Percentiles rank a stretch among this genome's conserved stretches.
These are phyloP conservation scores for Aphelinus atriplicis DNA, from an alignment of 1,140 invertebrate genomes.

Conservation along the genomic window DNA sequence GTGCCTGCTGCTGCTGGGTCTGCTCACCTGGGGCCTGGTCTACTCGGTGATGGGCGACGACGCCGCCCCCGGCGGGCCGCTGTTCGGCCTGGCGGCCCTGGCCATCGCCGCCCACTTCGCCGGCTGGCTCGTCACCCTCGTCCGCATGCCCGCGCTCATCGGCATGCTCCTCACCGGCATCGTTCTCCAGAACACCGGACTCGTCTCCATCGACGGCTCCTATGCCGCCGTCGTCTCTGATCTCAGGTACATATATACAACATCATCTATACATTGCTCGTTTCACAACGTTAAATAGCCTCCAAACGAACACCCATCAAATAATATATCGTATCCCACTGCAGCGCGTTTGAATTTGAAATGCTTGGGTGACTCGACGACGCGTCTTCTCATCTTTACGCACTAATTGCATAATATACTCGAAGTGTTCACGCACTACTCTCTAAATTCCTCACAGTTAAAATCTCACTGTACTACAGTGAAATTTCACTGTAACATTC, in stretches of 20 bases:
- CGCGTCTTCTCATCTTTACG: too few relatives aligned
- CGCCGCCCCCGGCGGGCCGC: slow-evolving; percentile 79
- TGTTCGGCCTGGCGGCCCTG: slow-evolving; percentile 81
- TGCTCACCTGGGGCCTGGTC: slow-evolving; percentile 80
- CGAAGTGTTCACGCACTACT: too few relatives aligned
- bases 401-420: too few relatives aligned
- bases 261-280: too few relatives aligned
- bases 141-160: slow-evolving; percentile 85
- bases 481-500: too few relatives aligned
- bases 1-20: slow-evolving; percentile 74
- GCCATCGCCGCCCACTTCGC: slow-evolving; percentile 82
- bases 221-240: slow-evolving; percentile 73
- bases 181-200: slow-evolving; percentile 80
- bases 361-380: too few relatives aligned
- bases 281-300: too few relatives aligned
- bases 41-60: slow-evolving; percentile 79
- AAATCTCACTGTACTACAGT: too few relatives aligned
- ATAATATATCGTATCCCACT: too few relatives aligned
- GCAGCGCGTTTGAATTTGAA: too few relatives aligned
- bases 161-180: slow-evolving; percentile 88
- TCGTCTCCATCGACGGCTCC: slow-evolving; percentile 74
- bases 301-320: too few relatives aligned
- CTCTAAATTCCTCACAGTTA: too few relatives aligned
- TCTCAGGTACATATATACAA: slow-evolving; percentile 67
- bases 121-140: slow-evolving; percentile 79